Percentiles rank a stretch among this genome's conserved stretches.
Evolutionary conservation across 1,140 invertebrate species (phyloP).

Genomic region (Pinna nobilis): DNA sequence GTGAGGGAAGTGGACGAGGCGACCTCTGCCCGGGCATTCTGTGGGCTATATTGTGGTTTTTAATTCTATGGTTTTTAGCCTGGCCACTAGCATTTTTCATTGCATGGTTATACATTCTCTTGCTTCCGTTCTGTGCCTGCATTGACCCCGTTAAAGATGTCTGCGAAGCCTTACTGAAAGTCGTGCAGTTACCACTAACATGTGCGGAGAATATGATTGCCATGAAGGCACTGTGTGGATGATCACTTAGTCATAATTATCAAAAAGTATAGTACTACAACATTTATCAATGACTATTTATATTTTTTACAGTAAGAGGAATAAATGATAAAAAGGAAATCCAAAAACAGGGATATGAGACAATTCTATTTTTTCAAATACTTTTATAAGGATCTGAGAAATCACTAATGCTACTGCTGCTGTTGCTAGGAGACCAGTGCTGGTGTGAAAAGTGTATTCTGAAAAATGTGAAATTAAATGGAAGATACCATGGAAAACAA

Average conservation of each 20-base stretch:
- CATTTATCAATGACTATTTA: too few relatives aligned
- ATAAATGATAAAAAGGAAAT: too few relatives aligned
- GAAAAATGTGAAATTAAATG: too few relatives aligned
- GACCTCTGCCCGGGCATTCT: slow-evolving; percentile 64
- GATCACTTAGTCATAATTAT: neutral
- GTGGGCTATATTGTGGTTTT: slow-evolving; percentile 69
- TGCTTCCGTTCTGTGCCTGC: slow-evolving; percentile 70
- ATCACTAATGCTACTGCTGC: too few relatives aligned
- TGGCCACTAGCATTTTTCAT: slow-evolving; percentile 70
- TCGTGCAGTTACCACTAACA: slow-evolving; percentile 64
- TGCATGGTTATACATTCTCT: slow-evolving; percentile 67
- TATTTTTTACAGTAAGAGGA: too few relatives aligned
- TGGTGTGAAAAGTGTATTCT: too few relatives aligned
- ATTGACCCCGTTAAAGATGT: slow-evolving; percentile 63
- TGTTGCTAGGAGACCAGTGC: too few relatives aligned
- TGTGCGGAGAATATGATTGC: slow-evolving; percentile 70
- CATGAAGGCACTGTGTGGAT: slow-evolving; percentile 66
- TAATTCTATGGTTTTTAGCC: slow-evolving; percentile 67
- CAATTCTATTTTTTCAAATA: too few relatives aligned
- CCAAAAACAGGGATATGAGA: too few relatives aligned
- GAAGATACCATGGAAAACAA: too few relatives aligned
- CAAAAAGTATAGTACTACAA: neutral
- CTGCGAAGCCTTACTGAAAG: slow-evolving; percentile 61
- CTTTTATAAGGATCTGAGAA: too few relatives aligned
- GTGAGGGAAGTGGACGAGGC: slow-evolving; percentile 44